Percentiles rank a stretch among this genome's conserved stretches.
phyloP scores from a whole-genome alignment of 1,140 invertebrate species.

The Drosophila varians region DNA sequence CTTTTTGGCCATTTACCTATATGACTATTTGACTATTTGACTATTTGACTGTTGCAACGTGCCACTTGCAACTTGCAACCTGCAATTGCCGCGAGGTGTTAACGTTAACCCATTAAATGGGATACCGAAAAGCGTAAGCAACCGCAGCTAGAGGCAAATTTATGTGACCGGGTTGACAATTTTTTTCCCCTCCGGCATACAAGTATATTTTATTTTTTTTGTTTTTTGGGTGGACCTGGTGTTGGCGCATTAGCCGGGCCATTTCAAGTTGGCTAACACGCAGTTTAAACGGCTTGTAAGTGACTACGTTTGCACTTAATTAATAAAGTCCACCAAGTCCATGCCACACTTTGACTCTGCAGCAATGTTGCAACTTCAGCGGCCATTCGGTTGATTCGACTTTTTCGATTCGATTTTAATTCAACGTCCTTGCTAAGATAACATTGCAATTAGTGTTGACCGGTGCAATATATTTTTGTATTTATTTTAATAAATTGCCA shows the following conservation, averaged over 20 bases:
- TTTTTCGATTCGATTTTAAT: not conserved
- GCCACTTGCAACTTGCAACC: conserved; percentile 17
- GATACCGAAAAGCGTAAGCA: conserved; percentile 47
- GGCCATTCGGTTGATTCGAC: conserved; percentile 7
- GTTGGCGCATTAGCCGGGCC: conserved; percentile 68
- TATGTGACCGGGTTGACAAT: conserved; percentile 72
- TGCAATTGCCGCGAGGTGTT: conserved; percentile 30
- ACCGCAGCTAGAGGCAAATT: conserved; percentile 36
- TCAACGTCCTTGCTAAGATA: conserved; percentile 65
- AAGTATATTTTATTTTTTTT: conserved; percentile 6
- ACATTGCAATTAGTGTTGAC: conserved; percentile 61
- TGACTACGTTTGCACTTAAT: conserved; percentile 79
- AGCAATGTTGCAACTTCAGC: conserved; percentile 63
- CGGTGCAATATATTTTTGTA: conserved; percentile 47
- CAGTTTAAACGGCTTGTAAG: conserved; percentile 79
- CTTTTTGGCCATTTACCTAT: too few species aligned
- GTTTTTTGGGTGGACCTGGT: conserved; percentile 6
- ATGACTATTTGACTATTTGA: not conserved
- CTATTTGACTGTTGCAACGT: conserved; percentile 41
- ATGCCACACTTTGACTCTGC: conserved; percentile 66
- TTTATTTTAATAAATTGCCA: conserved; percentile 68
- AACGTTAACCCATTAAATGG: conserved; percentile 53
- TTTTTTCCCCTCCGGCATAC: conserved; percentile 32
- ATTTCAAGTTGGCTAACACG: conserved; percentile 79
- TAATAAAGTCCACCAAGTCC: conserved; percentile 63